phyloP scores from a whole-genome alignment of 2,797 vertebrate genomes.

The Varecia variegata region DNA sequence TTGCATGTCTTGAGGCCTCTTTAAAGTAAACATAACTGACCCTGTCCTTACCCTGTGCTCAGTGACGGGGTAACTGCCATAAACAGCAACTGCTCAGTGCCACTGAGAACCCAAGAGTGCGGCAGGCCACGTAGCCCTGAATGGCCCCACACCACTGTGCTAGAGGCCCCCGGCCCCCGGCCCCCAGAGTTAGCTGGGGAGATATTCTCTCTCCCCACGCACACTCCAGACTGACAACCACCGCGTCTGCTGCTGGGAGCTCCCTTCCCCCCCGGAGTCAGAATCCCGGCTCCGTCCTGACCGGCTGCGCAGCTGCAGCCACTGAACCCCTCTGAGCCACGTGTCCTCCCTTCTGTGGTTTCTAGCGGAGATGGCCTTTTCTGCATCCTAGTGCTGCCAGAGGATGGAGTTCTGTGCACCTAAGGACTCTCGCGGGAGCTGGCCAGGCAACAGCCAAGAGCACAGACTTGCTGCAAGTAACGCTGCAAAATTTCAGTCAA shows the following conservation, averaged over 20 bases:
- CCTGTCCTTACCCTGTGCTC: background rate
- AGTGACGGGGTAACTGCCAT: background rate
- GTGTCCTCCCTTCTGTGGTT: no score
- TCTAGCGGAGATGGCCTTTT: background rate
- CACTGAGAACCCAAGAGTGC: background rate
- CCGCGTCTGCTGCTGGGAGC: no score
- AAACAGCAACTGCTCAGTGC: background rate
- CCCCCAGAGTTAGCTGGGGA: background rate
- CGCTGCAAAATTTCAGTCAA: no score
- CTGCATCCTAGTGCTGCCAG: background rate
- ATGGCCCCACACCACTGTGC: background rate
- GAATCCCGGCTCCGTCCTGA: background rate
- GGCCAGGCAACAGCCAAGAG: background rate
- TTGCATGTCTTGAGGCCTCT: background rate
- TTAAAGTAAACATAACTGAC: background rate
- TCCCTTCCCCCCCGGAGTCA: background rate
- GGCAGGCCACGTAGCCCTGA: background rate
- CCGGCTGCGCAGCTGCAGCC: background rate
- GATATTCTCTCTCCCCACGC: background rate
- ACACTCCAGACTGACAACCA: background rate
- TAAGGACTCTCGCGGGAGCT: fast-evolving
- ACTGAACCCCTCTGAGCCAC: background rate
- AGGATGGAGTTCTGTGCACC: background rate
- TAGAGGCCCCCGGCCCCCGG: background rate
- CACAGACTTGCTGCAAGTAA: fast-evolving